Evolutionary conservation across 35 echinoderm and acorn worm genomes (phyloP), one percentile per base, ranked within the genome.

Genomic region (Apostichopus japonicus): DNA sequence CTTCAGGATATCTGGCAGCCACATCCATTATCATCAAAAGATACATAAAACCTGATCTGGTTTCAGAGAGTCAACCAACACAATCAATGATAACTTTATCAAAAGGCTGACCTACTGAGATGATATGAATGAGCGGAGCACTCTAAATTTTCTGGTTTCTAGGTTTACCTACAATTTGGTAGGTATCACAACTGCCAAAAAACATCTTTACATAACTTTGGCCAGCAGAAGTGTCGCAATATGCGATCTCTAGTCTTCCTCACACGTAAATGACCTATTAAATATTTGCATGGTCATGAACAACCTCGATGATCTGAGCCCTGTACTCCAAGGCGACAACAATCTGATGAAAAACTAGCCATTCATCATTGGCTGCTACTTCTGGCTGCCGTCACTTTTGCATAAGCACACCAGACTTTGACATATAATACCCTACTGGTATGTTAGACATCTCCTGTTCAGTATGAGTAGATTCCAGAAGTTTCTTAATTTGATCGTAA

Each of bases 241-340:
- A 78, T 91, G 17, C 72, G 25, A 75, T 73, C 88, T 56, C 8
- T 10, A 56, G 88, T 67, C 0, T 88, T 67, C 86, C 86, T 27
- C 14, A 63, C 59, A n/a, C 86, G 8, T 65, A 53, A 67, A 23
- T 88, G 21, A 13, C 56, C 65, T 59, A 21, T 9, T 14, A 72
- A 67, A 44, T 3, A 44, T 44, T 44, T 3, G 56, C 15, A 73
- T 73, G 70, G 67, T 73, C 70, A 73, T 73, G 70, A 73, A 1
- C 70, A 73, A 17, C 70, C n/a, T 75, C 2, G 1, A 95, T 21
- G 9, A 92, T 92, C 54, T 92, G 67, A 15, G 23, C 17, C 4
- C 65, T 55, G 23, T 94, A 94, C 13, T 19, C 23, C 21, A 16
- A 52, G 15, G 90, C 92, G 0, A 96, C 92, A 22, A 96, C 95